Evolutionary conservation across 2,797 vertebrate genomes (phyloP).

Genomic region (Falco cherrug): DNA sequence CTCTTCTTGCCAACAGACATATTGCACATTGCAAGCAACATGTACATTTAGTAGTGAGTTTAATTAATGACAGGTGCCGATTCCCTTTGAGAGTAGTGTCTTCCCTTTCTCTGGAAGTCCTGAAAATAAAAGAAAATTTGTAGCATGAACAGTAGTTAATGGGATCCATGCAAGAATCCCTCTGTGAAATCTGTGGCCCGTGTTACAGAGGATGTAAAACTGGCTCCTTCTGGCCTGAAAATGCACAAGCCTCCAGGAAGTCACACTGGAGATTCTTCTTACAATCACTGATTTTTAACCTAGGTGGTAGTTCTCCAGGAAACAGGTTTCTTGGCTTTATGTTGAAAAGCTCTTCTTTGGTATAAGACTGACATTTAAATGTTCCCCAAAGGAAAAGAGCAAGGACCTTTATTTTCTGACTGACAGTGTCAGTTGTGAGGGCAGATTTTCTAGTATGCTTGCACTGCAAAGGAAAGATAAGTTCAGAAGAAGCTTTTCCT

Average conservation of each 20-base stretch:
- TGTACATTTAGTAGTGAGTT: fast-evolving
- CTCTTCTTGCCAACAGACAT: background rate
- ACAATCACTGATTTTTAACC: background rate
- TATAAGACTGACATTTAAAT: background rate
- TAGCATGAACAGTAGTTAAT: background rate
- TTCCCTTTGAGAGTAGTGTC: background rate
- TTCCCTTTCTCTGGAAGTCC: background rate
- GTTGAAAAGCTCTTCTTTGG: background rate
- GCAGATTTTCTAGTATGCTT: background rate
- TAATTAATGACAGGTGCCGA: background rate
- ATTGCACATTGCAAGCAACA: background rate
- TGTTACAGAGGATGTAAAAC: background rate
- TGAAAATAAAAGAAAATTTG: background rate
- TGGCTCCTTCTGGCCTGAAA: background rate
- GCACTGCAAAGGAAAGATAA: background rate
- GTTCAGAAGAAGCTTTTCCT: background rate
- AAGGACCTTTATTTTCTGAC: background rate
- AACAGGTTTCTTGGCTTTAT: background rate
- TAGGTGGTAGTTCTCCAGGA: background rate
- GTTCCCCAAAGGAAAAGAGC: background rate
- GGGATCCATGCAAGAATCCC: background rate
- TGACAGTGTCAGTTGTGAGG: background rate
- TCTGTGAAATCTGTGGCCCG: background rate
- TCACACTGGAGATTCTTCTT: background rate
- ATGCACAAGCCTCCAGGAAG: background rate